phyloP scores from a whole-genome alignment of 2,797 vertebrate genomes.

The Malacoraja senta region DNA sequence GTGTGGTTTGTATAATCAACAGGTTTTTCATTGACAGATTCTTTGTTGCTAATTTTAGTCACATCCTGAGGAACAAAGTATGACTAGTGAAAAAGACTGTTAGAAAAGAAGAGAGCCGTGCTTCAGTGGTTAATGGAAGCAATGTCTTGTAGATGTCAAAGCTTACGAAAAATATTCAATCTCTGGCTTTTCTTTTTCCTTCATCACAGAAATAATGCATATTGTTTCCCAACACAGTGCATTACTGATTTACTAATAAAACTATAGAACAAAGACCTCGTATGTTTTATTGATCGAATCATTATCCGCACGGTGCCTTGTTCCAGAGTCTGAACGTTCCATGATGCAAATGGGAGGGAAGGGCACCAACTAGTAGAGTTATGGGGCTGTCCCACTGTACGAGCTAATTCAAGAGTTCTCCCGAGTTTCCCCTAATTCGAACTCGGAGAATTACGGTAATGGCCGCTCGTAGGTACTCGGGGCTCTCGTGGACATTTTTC shows the following conservation, averaged over 20 bases:
- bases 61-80: constrained; percentile 25
- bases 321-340: not conserved
- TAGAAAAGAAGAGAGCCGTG: not conserved
- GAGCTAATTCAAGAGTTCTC: too few relatives aligned
- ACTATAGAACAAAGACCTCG: constrained; percentile 29
- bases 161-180: constrained; percentile 35
- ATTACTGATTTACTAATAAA: constrained; percentile 38
- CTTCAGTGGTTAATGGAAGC: constrained; percentile 23
- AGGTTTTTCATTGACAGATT: constrained; percentile 28
- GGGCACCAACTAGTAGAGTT: too few relatives aligned
- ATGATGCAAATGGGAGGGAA: not conserved
- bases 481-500: too few relatives aligned
- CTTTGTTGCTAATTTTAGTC: constrained; percentile 37
- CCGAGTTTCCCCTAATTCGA: too few relatives aligned
- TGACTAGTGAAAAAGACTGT: constrained; percentile 33
- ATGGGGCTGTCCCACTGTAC: too few relatives aligned
- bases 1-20: constrained; percentile 34
- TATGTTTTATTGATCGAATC: not conserved
- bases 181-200: constrained; percentile 22
- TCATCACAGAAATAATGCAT: constrained; percentile 27
- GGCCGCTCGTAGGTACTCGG: too few relatives aligned
- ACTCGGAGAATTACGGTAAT: too few relatives aligned
- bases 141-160: constrained; percentile 36
- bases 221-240: constrained; percentile 33
- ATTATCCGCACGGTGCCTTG: not conserved